Conservation (phyloP, 2,113 vertebrate species). For the Donacobius atricapilla region DNA sequence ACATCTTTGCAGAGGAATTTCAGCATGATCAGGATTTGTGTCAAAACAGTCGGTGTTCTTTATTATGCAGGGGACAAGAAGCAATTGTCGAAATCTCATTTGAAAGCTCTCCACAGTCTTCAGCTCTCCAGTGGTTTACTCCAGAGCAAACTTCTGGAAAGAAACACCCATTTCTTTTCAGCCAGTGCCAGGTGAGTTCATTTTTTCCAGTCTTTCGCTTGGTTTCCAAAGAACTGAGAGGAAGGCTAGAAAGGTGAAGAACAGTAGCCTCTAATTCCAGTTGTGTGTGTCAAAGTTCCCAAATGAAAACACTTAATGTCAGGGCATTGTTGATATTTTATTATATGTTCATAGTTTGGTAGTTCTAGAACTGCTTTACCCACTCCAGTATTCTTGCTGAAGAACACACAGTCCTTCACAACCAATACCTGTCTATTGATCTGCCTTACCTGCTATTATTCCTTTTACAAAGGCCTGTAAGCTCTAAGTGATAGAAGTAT, state of each 20-base stretch:
- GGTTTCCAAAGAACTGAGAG: neutral
- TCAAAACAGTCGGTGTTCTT: neutral
- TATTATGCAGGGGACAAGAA: conserved; percentile 86
- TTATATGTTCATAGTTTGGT: neutral
- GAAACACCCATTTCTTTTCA: conserved; percentile 91
- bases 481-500: neutral
- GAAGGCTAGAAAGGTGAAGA: neutral
- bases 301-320: neutral
- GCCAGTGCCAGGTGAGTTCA: conserved; percentile 88
- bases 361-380: neutral
- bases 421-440: neutral
- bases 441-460: neutral
- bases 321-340: neutral
- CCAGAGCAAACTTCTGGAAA: conserved; percentile 94
- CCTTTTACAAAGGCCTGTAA: neutral
- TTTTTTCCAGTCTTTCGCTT: no score
- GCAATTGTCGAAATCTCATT: conserved; percentile 88
- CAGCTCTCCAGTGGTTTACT: conserved; percentile 92
- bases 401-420: neutral
- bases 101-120: conserved; percentile 87
- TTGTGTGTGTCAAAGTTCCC: neutral
- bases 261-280: neutral
- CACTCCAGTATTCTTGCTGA: neutral
- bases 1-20: neutral
- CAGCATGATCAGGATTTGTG: neutral